Percentiles rank a stretch among this genome's conserved stretches.
Evolutionary conservation across 2,113 vertebrate species (phyloP).

Genomic region (Pterocles gutturalis): DNA sequence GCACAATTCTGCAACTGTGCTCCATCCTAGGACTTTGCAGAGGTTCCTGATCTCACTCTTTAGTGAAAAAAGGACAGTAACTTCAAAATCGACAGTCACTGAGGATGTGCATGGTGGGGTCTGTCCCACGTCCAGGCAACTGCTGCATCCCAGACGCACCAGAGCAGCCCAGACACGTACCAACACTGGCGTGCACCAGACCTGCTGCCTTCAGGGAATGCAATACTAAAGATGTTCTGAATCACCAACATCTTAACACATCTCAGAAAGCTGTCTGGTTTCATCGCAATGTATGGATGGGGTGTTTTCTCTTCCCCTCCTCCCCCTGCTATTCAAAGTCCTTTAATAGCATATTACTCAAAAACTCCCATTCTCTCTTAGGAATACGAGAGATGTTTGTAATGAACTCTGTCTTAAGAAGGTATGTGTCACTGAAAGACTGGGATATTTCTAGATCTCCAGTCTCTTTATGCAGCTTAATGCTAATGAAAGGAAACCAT

Average conservation of each 20-base stretch:
- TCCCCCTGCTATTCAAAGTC: not conserved
- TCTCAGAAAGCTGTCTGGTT: not conserved
- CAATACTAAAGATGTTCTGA: not conserved
- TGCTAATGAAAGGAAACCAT: slow-evolving; percentile 71
- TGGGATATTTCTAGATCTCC: slow-evolving; percentile 40
- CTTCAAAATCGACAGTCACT: not conserved
- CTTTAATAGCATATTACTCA: not conserved
- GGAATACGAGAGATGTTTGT: not conserved
- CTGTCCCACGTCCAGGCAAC: not conserved
- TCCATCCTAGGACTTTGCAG: not conserved
- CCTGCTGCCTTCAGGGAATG: not conserved
- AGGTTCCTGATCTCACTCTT: not conserved
- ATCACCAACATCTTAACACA: not conserved
- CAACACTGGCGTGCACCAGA: not conserved
- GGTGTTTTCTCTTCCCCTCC: not conserved
- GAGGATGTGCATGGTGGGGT: accelerated
- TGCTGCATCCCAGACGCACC: not conserved
- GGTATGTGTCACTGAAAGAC: slow-evolving; percentile 40
- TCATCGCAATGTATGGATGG: not conserved
- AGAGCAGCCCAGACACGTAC: not conserved
- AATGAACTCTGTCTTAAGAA: slow-evolving; percentile 13
- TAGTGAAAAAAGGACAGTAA: not conserved
- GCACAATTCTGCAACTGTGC: not conserved
- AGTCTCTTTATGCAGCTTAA: slow-evolving; percentile 61
- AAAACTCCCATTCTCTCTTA: not conserved